Base-by-base conservation (phyloP, 2,888 invertebrate genomes). In the Drosophila robusta region DNA sequence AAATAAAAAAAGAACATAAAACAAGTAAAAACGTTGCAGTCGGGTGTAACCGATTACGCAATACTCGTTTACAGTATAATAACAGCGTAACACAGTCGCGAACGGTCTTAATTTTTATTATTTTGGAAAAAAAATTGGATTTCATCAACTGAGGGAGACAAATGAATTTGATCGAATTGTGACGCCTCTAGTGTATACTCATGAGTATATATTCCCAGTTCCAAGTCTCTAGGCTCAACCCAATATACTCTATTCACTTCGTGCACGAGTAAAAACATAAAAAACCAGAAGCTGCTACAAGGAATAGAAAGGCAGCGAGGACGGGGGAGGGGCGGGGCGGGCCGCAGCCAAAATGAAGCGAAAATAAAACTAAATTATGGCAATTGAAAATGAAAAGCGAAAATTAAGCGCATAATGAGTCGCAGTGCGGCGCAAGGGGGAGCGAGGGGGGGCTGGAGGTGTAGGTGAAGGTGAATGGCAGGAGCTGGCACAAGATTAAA, bases 361-460 rank as follows among this genome's bases (percentile, higher is more conserved):
- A 87, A 85, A 85, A 89, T 87, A 83, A 89, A 90, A 85, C 79
- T 83, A 85, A 87, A 85, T 89, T 89, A 85, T 81, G 87, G 89
- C 89, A 89, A 90, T 90, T 91, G 88, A 91, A 90, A 90, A 89
- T 81, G 81, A 89, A 89, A 90, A 83, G 80, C 82, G 82, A 87
- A 90, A 91, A 87, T 90, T 89, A 86, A 87, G 79, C 82, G 74
- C 74, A 88, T 81, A 87, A 90, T 80, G 81, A 88, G 72, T 75
- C 72, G 69, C 65, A 69, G 34, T 62, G 57, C 52, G 49, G 47
- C 14, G 24, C 4, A 8, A 12, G 51, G 16, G 38, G 9, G 18
- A 6, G n/a, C n/a, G n/a, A 11, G 5, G 12, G 9, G 8, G n/a
- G 16, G 12, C 29, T 7, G 24, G 32, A n/a, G 34, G 8, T 6